Conservation (phyloP, 2,888 invertebrate species). For the Drosophila siamana region DNA sequence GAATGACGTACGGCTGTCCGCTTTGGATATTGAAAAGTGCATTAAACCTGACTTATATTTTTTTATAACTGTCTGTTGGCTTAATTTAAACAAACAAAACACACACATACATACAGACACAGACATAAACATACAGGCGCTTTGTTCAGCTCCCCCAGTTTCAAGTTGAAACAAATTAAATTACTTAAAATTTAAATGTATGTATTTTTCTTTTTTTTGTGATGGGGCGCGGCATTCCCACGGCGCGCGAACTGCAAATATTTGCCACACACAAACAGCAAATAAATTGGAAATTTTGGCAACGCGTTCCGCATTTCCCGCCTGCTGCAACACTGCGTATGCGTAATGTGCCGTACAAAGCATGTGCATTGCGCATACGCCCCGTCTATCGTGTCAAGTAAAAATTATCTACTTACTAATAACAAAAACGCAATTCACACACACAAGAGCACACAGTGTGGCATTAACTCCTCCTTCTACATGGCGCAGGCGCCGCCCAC, state of each 20-base stretch:
- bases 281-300: conserved; percentile 8
- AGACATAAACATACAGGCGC: neutral
- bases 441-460: neutral
- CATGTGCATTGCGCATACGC: conserved; percentile 50
- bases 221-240: conserved; percentile 71
- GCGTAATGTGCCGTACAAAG: conserved; percentile 40
- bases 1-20: conserved; percentile 16
- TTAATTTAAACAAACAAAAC: conserved; percentile 57
- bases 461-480: conserved; percentile 48
- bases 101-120: neutral
- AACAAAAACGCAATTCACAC: neutral
- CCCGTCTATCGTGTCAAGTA: conserved; percentile 3
- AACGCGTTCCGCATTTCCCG: conserved; percentile 12
- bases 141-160: conserved; percentile 32
- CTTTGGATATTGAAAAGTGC: conserved; percentile 18
- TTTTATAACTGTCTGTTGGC: conserved; percentile 61
- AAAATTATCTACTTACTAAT: conserved; percentile 3
- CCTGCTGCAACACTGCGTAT: conserved; percentile 43
- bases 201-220: conserved; percentile 1
- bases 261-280: conserved; percentile 52
- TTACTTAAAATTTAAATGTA: conserved; percentile 49
- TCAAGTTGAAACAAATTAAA: conserved; percentile 65
- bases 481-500: conserved; percentile 65
- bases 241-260: conserved; percentile 63
- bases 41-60: conserved; percentile 33